Percentiles rank a stretch among this genome's conserved stretches.
Evolutionary conservation across 2,797 vertebrate genomes (phyloP).

Genomic region (Acipenser ruthenus): DNA sequence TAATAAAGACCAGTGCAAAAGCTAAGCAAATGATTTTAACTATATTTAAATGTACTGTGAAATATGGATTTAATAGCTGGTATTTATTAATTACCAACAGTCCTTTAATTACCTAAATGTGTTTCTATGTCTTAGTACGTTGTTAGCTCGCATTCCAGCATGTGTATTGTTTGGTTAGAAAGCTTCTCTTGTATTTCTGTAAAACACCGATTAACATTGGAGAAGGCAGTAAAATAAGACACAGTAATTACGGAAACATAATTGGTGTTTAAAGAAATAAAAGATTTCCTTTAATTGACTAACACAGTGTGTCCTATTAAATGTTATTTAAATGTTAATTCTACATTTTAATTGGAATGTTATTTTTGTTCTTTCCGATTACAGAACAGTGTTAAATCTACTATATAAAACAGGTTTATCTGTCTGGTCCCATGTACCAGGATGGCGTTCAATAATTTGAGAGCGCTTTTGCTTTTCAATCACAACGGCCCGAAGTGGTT

Average conservation of each 20-base stretch:
- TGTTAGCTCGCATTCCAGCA: conserved; percentile 16
- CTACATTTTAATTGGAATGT: not conserved
- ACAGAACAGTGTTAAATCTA: not conserved
- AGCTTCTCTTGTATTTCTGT: no score
- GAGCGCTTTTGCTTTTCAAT: no score
- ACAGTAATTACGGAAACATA: conserved; percentile 21
- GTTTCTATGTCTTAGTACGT: conserved; percentile 5
- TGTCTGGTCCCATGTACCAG: no score
- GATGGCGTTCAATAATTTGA: no score
- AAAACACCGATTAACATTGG: no score
- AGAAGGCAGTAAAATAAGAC: no score
- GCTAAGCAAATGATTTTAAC: no score
- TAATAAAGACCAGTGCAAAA: no score
- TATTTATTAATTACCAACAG: conserved; percentile 41
- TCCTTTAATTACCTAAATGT: conserved; percentile 34
- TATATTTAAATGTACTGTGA: not conserved
- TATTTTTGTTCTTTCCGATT: not conserved
- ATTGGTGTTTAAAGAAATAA: conserved; percentile 30
- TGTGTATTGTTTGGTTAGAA: conserved; percentile 22
- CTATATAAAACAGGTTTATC: not conserved
- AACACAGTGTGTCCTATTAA: conserved; percentile 14
- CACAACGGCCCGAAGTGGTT: no score
- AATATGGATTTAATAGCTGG: conserved; percentile 31
- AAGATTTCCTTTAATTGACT: conserved; percentile 39
- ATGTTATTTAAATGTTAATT: conserved; percentile 38